Evolutionary conservation across 2,113 vertebrate genomes (phyloP).

Genomic region (Pteronura brasiliensis): DNA sequence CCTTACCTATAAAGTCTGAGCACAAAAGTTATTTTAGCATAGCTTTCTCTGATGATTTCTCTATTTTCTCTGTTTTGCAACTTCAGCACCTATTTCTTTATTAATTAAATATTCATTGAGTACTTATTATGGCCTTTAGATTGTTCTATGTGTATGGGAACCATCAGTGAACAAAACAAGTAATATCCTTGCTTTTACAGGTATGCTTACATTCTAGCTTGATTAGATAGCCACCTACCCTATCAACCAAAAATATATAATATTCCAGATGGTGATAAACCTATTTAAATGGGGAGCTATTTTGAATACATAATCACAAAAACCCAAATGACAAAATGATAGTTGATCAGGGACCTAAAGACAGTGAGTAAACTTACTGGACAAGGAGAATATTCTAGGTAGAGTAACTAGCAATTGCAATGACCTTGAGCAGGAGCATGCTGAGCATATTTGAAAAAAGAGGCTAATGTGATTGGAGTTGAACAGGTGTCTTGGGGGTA

Average conservation of each 20-base stretch:
- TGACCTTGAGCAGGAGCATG: background rate
- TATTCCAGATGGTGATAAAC: background rate
- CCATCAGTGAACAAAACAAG: background rate
- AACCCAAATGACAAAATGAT: background rate
- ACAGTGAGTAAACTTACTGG: background rate
- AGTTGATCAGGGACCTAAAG: background rate
- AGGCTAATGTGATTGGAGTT: background rate
- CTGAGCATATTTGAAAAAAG: background rate
- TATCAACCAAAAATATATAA: background rate
- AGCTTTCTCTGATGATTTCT: background rate
- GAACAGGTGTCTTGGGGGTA: fast-evolving
- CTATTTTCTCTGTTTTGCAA: background rate
- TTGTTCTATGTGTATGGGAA: background rate
- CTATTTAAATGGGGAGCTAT: background rate
- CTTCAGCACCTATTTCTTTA: background rate
- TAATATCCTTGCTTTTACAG: background rate
- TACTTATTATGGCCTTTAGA: background rate
- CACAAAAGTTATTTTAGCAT: background rate
- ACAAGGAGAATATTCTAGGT: background rate
- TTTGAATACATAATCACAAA: background rate
- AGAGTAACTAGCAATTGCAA: too few relatives aligned
- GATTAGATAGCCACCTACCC: background rate
- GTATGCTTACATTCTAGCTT: background rate
- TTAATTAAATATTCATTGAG: background rate
- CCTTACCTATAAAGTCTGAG: background rate